These are phyloP conservation scores for Macrosteles quadrilineatus DNA, from an alignment of 1,140 invertebrate species.

Conservation along the genomic window DNA sequence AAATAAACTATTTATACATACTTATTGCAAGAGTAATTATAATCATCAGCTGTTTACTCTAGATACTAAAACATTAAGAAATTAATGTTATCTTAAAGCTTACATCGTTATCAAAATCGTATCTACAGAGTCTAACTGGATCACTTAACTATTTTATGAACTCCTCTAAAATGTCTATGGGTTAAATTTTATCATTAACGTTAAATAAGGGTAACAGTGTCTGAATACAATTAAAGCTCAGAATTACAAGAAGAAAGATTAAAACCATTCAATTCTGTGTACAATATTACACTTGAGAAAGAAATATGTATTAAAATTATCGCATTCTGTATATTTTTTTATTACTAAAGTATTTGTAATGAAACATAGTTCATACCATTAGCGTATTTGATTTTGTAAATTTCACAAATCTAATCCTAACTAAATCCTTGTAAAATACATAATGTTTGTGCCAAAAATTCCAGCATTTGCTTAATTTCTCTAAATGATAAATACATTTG, in stretches of 20 bases:
- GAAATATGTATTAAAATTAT: too few species aligned
- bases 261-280: too few species aligned
- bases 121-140: background rate
- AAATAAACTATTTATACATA: constrained; percentile 20
- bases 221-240: constrained; percentile 6
- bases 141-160: constrained; percentile 7
- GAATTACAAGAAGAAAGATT: background rate
- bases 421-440: too few species aligned
- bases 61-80: constrained; percentile 11
- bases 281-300: too few species aligned
- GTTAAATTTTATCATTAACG: background rate
- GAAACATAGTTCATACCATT: too few species aligned
- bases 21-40: constrained; percentile 13
- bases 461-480: too few species aligned
- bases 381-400: too few species aligned
- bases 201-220: constrained; percentile 8
- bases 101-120: background rate
- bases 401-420: too few species aligned
- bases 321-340: too few species aligned
- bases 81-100: constrained; percentile 14
- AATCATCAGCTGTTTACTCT: background rate
- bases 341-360: too few species aligned
- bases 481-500: too few species aligned
- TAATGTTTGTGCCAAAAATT: too few species aligned
- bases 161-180: background rate